Evolutionary conservation across 2,888 invertebrate species (phyloP), one percentile per base, ranked within the genome.

Genomic region (Laspeyria flexula): DNA sequence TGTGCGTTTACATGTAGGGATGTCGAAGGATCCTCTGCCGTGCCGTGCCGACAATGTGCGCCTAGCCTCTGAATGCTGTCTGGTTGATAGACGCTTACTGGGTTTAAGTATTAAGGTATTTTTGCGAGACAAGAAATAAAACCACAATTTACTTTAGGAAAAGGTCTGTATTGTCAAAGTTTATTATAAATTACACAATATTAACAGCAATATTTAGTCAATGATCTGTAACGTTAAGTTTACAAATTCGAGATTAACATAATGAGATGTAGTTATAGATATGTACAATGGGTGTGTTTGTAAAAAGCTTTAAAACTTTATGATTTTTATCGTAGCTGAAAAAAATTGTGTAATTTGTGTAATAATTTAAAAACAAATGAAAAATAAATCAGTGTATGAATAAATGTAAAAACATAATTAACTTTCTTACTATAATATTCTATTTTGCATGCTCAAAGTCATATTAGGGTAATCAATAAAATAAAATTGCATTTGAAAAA

Each of bases 121-220:
- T 7, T 25, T n/a, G 18, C n/a, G 5, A 11, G 1, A 42, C n/a
- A 1, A 11, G 1, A 42, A 54, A 27, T n/a, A 43, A 56, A 49
- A 48, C 11, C 37, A 34, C 15, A 16, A 16, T 33, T 49, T 75
- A 77, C 60, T 79, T 82, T 82, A 83, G 69, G 83, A 85, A 86
- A 85, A 83, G 73, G 71, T 85, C 60, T 89, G 89, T 89, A 89
- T 86, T 89, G 84, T 86, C 83, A 84, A 86, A 83, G 75, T 79
- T 81, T 66, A 80, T 81, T 65, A 76, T 78, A 82, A 82, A 82
- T 84, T 79, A 85, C 81, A 78, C 67, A 79, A 85, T 81, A 81
- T 71, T 79, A 86, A 85, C 82, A 76, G 85, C 80, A 79, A 81
- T 80, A 73, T 71, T 73, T 65, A 48, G 62, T 69, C 57, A 64